Percentiles rank a stretch among this genome's conserved stretches.
Evolutionary conservation across 2,113 vertebrate species (phyloP).

Genomic region (Dipodomys spectabilis): DNA sequence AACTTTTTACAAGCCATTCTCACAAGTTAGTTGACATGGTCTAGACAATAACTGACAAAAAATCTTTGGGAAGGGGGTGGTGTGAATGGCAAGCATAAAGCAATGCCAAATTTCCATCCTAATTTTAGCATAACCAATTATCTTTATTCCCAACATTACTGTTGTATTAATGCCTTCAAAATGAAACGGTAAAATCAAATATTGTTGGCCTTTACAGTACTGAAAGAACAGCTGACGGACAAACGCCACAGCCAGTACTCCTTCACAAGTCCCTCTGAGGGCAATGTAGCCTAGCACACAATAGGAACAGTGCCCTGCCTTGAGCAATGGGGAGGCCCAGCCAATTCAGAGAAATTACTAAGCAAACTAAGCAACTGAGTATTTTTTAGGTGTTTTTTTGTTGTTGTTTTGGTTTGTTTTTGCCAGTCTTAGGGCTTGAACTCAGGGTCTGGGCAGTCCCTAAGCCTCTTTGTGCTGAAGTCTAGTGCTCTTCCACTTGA

Average conservation of each 20-base stretch:
- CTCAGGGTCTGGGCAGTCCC: too few species aligned
- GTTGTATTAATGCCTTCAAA: constrained; percentile 33
- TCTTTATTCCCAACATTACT: constrained; percentile 41
- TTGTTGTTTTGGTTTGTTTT: too few species aligned
- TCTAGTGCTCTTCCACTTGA: too few species aligned
- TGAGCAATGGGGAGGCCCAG: not conserved
- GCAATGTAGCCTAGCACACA: too few species aligned
- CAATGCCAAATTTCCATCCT: constrained; percentile 19
- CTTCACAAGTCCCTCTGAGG: too few species aligned
- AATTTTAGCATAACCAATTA: constrained; percentile 42
- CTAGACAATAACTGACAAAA: constrained; percentile 23
- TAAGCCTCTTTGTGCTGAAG: too few species aligned
- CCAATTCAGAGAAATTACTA: not conserved
- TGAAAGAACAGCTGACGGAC: not conserved
- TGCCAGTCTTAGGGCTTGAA: too few species aligned
- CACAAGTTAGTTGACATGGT: not conserved
- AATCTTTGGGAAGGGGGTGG: not conserved
- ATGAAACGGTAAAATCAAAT: constrained; percentile 5
- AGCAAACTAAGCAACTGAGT: not conserved
- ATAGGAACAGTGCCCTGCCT: not conserved
- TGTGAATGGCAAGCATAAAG: constrained; percentile 15
- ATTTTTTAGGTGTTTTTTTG: too few species aligned
- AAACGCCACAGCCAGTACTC: not conserved
- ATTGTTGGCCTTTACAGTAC: not conserved
- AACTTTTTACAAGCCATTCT: not conserved